phyloP scores from a whole-genome alignment of 2,888 invertebrate species.

The Halocaridina rubra region DNA sequence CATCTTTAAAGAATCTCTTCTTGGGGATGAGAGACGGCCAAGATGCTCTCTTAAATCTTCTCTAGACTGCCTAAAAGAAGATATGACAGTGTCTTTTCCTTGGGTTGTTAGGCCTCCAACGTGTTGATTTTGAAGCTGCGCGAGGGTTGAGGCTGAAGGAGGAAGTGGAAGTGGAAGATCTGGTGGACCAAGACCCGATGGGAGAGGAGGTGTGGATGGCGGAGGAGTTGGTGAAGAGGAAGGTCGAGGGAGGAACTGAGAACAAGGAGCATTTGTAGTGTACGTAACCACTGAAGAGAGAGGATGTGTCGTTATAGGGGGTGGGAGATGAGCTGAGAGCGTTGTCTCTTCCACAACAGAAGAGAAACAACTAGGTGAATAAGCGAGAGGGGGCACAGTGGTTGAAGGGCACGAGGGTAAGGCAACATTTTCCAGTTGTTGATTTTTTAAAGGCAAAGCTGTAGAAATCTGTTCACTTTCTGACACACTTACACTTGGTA shows the following conservation, averaged over 20 bases:
- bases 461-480: constrained; percentile 26
- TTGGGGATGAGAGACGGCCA: background rate
- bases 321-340: background rate
- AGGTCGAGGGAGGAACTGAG: no score
- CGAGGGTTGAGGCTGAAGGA: constrained; percentile 18
- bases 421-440: constrained; percentile 48
- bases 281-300: background rate
- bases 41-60: background rate
- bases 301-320: background rate
- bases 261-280: background rate
- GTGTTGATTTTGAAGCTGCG: constrained; percentile 27
- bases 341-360: background rate
- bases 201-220: background rate
- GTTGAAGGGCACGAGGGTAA: constrained; percentile 18
- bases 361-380: background rate
- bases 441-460: constrained; percentile 20
- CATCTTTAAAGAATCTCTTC: background rate
- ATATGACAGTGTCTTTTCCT: background rate
- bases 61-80: background rate
- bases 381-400: background rate
- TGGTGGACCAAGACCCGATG: background rate
- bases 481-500: background rate
- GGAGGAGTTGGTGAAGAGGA: background rate
- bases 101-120: constrained; percentile 19
- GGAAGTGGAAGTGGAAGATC: background rate